Conservation (phyloP, 2,797 vertebrate species). For the Pantherophis alleghaniensis region DNA sequence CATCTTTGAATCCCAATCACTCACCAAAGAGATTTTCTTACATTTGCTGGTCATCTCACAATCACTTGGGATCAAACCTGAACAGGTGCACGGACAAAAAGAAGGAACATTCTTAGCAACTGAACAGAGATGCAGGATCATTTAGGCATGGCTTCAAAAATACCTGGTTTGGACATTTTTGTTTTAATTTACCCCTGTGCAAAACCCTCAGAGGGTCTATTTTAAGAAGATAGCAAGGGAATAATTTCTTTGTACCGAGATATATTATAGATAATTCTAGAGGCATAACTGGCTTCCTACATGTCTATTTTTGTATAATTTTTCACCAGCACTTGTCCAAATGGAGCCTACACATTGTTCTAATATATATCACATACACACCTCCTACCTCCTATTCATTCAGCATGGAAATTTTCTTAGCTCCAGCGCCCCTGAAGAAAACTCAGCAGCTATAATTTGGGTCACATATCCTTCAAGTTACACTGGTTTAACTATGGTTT, state of each 20-base stretch:
- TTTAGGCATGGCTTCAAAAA: neutral
- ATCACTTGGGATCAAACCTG: neutral
- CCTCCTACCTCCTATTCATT: conserved; percentile 36
- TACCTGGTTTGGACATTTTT: neutral
- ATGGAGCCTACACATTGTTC: conserved; percentile 61
- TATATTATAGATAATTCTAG: conserved; percentile 51
- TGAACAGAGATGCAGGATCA: neutral
- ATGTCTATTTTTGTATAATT: conserved; percentile 59
- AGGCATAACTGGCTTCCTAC: conserved; percentile 63
- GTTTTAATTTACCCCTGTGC: neutral
- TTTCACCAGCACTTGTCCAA: conserved; percentile 60
- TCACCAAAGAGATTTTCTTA: neutral
- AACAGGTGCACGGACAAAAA: neutral
- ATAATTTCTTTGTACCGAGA: conserved; percentile 28
- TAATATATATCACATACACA: neutral
- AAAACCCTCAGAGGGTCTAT: conserved; percentile 13
- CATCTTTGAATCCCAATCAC: neutral
- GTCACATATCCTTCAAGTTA: neutral
- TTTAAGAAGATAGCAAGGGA: conserved; percentile 26
- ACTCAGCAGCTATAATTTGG: neutral
- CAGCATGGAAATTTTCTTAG: conserved; percentile 51
- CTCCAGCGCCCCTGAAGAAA: neutral
- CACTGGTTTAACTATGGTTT: neutral
- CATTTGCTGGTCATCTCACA: neutral
- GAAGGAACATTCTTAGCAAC: neutral